Evolutionary conservation across 2,888 invertebrate species (phyloP).

Genomic region (Tolmerus cingulatus): DNA sequence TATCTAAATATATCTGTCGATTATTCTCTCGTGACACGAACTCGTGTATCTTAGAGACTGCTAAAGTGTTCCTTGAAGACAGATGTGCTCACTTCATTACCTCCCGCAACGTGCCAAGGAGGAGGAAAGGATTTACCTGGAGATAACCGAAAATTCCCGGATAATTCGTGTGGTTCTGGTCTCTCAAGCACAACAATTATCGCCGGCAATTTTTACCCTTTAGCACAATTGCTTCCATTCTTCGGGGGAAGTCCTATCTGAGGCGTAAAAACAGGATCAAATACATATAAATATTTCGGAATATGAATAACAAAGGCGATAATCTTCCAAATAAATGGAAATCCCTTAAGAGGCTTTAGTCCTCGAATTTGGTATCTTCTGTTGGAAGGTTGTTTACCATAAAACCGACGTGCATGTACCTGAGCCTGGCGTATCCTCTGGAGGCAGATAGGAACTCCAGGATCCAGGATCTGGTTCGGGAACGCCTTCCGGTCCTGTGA

Average conservation of each 20-base stretch:
- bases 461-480: neutral
- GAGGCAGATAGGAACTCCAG: neutral
- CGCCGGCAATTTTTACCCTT: neutral
- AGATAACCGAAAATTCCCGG: neutral
- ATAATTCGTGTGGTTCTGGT: neutral
- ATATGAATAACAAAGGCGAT: slow-evolving; percentile 42
- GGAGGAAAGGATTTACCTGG: neutral
- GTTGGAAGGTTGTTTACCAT: slow-evolving; percentile 27
- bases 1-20: neutral
- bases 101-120: neutral
- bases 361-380: slow-evolving; percentile 15
- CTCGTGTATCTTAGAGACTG: neutral
- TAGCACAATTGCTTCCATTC: neutral
- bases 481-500: slow-evolving; percentile 9
- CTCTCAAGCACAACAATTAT: neutral
- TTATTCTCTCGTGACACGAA: neutral
- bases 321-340: slow-evolving; percentile 40
- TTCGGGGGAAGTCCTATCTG: neutral
- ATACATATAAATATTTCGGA: slow-evolving; percentile 7
- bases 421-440: neutral
- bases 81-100: neutral
- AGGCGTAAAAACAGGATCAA: slow-evolving; percentile 16
- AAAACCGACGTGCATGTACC: slow-evolving; percentile 19
- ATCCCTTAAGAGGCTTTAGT: slow-evolving; percentile 39
- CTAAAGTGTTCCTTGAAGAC: neutral